Conservation (phyloP, 1,140 invertebrate species). For the Liolophura sinensis region DNA sequence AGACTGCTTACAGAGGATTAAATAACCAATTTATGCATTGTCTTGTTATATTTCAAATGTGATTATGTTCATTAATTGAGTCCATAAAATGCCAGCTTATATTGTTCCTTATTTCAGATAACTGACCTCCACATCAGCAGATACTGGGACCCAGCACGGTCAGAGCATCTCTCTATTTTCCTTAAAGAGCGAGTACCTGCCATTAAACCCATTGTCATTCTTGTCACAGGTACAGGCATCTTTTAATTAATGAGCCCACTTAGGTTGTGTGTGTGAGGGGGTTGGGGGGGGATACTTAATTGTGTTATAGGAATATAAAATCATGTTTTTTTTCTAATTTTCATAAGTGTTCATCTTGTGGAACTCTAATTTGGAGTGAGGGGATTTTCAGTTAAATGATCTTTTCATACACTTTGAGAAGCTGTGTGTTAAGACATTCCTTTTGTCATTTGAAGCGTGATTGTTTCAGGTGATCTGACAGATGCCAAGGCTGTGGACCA, state of each 20-base stretch:
- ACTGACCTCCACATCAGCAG: constrained; percentile 85
- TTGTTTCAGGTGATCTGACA: constrained; percentile 77
- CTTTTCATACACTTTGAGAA: not conserved
- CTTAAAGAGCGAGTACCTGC: constrained; percentile 73
- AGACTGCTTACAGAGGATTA: no score
- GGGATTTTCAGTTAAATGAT: no score
- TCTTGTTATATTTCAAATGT: no score
- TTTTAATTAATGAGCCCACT: no score
- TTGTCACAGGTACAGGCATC: constrained; percentile 65
- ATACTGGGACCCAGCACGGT: constrained; percentile 75
- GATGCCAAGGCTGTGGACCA: constrained; percentile 82
- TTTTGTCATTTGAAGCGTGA: constrained; percentile 6
- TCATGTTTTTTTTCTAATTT: no score
- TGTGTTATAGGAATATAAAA: no score
- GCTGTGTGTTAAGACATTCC: constrained; percentile 8
- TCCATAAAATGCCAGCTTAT: not conserved
- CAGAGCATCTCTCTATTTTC: constrained; percentile 79
- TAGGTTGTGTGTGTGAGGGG: no score
- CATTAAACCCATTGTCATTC: constrained; percentile 78
- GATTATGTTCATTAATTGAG: not conserved
- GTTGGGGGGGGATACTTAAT: no score
- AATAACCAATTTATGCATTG: no score
- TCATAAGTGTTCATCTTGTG: no score
- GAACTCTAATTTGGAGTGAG: no score
- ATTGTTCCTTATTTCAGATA: constrained; percentile 28